Percentiles rank a stretch among this genome's conserved stretches.
These are phyloP conservation scores for Lepidurus couesii DNA, from an alignment of 1,140 invertebrate species.

Conservation along the genomic window DNA sequence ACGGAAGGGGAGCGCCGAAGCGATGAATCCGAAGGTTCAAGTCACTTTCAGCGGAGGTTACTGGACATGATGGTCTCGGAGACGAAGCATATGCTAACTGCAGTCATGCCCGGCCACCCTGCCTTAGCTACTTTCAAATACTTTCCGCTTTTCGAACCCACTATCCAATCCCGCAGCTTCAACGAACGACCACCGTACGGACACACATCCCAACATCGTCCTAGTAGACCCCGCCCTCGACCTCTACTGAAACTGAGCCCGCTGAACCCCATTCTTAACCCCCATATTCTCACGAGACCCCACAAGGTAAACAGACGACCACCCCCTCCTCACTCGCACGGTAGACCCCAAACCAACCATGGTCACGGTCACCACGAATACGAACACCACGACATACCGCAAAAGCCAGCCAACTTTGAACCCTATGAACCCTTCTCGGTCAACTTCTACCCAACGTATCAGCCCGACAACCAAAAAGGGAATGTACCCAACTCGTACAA, in stretches of 20 bases:
- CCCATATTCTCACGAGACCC: background rate
- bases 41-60: slow-evolving; percentile 26
- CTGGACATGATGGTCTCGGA: slow-evolving; percentile 31
- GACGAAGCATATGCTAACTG: slow-evolving; percentile 24
- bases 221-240: background rate
- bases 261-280: background rate
- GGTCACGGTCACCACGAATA: background rate
- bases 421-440: background rate
- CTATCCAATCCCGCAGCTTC: background rate
- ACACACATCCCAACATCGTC: background rate
- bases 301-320: background rate
- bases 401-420: background rate
- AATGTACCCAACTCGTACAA: background rate
- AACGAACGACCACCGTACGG: background rate
- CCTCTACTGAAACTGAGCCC: background rate
- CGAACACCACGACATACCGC: background rate
- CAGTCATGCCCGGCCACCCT: slow-evolving; percentile 26
- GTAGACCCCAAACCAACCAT: background rate
- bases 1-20: background rate
- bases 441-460: background rate
- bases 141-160: slow-evolving; percentile 28
- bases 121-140: slow-evolving; percentile 25
- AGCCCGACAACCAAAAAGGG: background rate
- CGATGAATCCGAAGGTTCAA: slow-evolving; percentile 16
- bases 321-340: background rate